These are phyloP conservation scores for Andricus curvator DNA, from an alignment of 2,888 invertebrate genomes.

Conservation along the genomic window DNA sequence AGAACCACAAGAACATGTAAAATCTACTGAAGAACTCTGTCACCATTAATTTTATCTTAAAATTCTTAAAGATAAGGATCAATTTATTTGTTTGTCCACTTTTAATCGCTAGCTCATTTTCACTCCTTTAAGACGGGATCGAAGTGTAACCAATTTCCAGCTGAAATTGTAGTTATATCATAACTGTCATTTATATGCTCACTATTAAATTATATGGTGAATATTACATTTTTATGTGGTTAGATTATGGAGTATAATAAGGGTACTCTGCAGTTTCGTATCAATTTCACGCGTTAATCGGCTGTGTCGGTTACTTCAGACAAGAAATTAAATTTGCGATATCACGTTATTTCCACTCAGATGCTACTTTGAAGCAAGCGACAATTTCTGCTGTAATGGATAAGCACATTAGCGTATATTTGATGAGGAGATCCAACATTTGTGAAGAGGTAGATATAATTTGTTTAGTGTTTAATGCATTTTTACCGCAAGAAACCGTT, in stretches of 20 bases:
- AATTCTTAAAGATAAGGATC: neutral
- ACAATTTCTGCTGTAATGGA: conserved; percentile 2
- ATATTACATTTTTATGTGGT: neutral
- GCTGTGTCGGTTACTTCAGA: neutral
- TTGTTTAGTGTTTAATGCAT: neutral
- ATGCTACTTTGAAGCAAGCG: conserved; percentile 1
- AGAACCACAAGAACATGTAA: neutral
- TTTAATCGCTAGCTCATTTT: neutral
- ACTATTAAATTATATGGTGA: neutral
- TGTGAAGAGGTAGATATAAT: neutral
- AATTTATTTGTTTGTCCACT: conserved; percentile 5
- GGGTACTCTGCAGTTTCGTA: neutral
- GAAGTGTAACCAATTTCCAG: neutral
- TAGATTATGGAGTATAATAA: neutral
- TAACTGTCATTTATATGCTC: neutral
- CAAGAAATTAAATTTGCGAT: neutral
- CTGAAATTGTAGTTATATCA: neutral
- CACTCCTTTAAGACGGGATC: neutral
- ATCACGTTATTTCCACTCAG: conserved; percentile 10
- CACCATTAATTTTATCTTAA: conserved; percentile 3
- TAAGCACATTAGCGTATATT: conserved; percentile 2
- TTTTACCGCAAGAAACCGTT: neutral
- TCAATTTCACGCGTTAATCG: conserved; percentile 12
- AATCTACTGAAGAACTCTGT: neutral
- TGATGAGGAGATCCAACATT: neutral